Evolutionary conservation across 2,113 vertebrate species (phyloP), one percentile per base, ranked within the genome.

Genomic region (Cyanoramphus novaezelandiae): DNA sequence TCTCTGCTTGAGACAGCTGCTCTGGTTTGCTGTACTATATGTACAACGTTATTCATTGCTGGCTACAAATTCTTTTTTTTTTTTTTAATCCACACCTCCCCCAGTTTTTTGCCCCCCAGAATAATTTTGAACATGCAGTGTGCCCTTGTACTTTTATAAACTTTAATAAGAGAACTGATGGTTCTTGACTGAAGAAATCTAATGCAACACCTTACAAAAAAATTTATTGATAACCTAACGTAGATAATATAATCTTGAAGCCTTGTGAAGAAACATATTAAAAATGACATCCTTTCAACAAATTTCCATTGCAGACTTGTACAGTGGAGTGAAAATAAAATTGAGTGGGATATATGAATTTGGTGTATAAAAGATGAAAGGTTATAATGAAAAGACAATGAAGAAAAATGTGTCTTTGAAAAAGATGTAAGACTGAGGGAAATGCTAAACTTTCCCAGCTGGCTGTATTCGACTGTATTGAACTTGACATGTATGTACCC

Each of bases 211-310:
- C 35, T 57, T 90, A 76, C 33, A 94, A 60, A 67, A 92, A 63
- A 92, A 64, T 21, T 80, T 90, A 69, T 19, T 90, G 82, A 70
- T 92, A 64, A 57, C 63, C 37, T 90, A 49, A 44, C 0, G 0
- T 65, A 62, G 62, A 17, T 85, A 65, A 71, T 72, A 52, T 6
- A 60, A 60, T 90, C 75, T 76, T 85, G 76, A 86, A 90, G 59
- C 16, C 52, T 55, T 76, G 31, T 63, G 84, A 87, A 93, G 55
- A 82, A 87, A 82, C 8, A 3, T 76, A 37, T 86, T 81, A 67
- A 88, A 92, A 46, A 44, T 92, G 2, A 72, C 82, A 72, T 79
- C 35, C 52, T 94, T 90, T 95, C 85, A 88, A 85, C 52, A 84
- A 52, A 13, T 92, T 90, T 90, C 52, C 41, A 37, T 19, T 76